Conservation (phyloP, 53 echinoderm and acorn worm genomes). For the Temnopleurus reevesii region DNA sequence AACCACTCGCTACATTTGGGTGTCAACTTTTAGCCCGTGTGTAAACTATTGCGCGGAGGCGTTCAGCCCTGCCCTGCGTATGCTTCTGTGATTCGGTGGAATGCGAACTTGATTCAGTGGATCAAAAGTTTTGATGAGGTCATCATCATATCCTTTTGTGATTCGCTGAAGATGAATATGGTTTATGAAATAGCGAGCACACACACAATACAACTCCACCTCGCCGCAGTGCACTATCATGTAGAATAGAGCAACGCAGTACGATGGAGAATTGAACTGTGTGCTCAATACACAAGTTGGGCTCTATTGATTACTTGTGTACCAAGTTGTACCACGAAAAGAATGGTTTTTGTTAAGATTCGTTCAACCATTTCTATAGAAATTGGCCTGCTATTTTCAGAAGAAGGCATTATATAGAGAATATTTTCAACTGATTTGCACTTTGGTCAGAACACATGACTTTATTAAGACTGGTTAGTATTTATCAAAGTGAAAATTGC, state of each 20-base stretch:
- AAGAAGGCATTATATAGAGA: not conserved
- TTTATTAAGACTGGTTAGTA: not conserved
- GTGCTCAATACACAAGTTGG: not conserved
- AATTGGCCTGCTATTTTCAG: not conserved
- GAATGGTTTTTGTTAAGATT: not conserved
- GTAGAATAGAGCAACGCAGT: not conserved
- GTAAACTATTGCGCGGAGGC: not conserved
- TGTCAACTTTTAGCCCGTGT: constrained; percentile 9
- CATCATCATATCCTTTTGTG: constrained; percentile 48
- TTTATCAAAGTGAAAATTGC: not conserved
- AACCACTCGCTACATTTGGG: constrained; percentile 30
- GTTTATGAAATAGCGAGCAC: constrained; percentile 12
- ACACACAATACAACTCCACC: constrained; percentile 3
- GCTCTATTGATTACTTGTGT: not conserved
- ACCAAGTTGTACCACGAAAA: not conserved
- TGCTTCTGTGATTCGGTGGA: constrained; percentile 22
- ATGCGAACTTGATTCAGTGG: constrained; percentile 46
- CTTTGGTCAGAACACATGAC: not conserved
- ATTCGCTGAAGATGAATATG: constrained; percentile 39
- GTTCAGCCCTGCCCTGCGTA: constrained; percentile 1
- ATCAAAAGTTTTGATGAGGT: constrained; percentile 49
- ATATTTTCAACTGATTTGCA: not conserved
- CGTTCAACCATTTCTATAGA: not conserved
- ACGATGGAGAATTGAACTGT: not conserved
- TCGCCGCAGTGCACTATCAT: not conserved